Conservation (phyloP, 2,888 invertebrate species). For the Epistrophe eligans region DNA sequence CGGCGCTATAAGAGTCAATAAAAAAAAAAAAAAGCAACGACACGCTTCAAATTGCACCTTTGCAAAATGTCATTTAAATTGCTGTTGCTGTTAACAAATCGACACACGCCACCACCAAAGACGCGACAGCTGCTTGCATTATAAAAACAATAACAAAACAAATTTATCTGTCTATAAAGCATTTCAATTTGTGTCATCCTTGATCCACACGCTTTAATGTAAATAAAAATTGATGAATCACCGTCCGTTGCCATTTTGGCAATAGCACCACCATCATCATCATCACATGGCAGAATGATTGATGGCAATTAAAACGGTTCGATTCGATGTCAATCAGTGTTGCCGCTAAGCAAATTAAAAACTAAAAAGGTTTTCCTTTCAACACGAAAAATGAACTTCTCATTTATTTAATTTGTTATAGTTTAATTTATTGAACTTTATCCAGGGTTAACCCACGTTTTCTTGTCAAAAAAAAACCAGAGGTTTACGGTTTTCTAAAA, state of each 20-base stretch:
- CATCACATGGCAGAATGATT: slow-evolving; percentile 45
- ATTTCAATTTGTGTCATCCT: slow-evolving; percentile 67
- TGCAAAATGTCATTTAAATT: slow-evolving; percentile 35
- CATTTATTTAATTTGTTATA: too few species aligned
- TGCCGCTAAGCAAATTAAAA: not conserved
- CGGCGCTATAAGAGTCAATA: slow-evolving; percentile 31
- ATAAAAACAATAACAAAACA: not conserved
- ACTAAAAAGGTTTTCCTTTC: not conserved
- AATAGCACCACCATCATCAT: slow-evolving; percentile 3
- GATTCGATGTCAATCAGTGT: slow-evolving; percentile 8
- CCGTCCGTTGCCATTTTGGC: slow-evolving; percentile 57
- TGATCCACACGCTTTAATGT: slow-evolving; percentile 19
- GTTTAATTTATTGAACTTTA: too few species aligned
- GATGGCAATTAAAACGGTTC: slow-evolving; percentile 44
- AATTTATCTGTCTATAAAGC: slow-evolving; percentile 43
- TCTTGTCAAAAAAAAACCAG: too few species aligned
- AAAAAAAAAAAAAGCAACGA: slow-evolving; percentile 7
- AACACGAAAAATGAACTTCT: too few species aligned
- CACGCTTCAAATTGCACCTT: slow-evolving; percentile 58
- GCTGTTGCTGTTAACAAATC: slow-evolving; percentile 49
- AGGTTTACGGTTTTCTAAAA: too few species aligned
- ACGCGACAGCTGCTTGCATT: slow-evolving; percentile 6
- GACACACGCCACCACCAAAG: slow-evolving; percentile 40
- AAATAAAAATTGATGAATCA: slow-evolving; percentile 13
- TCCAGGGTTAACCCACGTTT: too few species aligned